Conservation (phyloP, 2,113 vertebrate species). For the Cavia porcellus region DNA sequence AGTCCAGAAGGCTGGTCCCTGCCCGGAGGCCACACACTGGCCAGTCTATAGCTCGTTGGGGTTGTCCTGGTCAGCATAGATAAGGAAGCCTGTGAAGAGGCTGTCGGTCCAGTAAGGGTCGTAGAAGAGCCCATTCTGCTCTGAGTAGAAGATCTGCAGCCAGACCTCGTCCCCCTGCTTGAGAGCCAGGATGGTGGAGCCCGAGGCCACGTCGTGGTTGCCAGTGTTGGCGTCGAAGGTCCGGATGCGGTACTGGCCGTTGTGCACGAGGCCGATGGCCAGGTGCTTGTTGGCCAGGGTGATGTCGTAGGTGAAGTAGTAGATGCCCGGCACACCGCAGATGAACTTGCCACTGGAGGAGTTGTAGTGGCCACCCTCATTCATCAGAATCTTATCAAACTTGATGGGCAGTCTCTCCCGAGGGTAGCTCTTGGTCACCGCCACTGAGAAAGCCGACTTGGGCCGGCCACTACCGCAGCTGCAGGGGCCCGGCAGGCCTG, state of each 20-base stretch:
- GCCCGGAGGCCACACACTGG: accelerated
- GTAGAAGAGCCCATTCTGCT: slow-evolving; percentile 97
- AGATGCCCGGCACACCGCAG: slow-evolving; percentile 94
- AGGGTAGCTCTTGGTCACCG: slow-evolving; percentile 96
- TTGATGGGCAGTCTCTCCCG: slow-evolving; percentile 96
- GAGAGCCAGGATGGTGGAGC: slow-evolving; percentile 95
- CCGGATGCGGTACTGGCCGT: slow-evolving; percentile 96
- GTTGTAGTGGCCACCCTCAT: slow-evolving; percentile 96
- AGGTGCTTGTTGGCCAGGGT: slow-evolving; percentile 97
- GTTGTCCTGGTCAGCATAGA: slow-evolving; percentile 94
- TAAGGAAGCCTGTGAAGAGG: slow-evolving; percentile 97
- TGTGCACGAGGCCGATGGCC: slow-evolving; percentile 97
- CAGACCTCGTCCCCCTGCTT: slow-evolving; percentile 94
- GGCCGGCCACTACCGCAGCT: slow-evolving; percentile 89
- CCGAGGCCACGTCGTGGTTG: slow-evolving; percentile 96
- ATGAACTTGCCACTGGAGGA: slow-evolving; percentile 95
- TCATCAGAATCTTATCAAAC: slow-evolving; percentile 96
- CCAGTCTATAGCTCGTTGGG: slow-evolving; percentile 88
- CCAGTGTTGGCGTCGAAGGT: slow-evolving; percentile 98
- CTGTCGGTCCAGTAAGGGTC: slow-evolving; percentile 99
- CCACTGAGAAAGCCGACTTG: slow-evolving; percentile 96
- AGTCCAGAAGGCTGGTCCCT: not conserved
- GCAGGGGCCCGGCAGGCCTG: slow-evolving; percentile 92
- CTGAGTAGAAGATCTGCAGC: slow-evolving; percentile 99
- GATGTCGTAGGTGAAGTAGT: slow-evolving; percentile 98